Base-by-base conservation (phyloP, 1,140 invertebrate genomes). In the Tetramorium simillimum region DNA sequence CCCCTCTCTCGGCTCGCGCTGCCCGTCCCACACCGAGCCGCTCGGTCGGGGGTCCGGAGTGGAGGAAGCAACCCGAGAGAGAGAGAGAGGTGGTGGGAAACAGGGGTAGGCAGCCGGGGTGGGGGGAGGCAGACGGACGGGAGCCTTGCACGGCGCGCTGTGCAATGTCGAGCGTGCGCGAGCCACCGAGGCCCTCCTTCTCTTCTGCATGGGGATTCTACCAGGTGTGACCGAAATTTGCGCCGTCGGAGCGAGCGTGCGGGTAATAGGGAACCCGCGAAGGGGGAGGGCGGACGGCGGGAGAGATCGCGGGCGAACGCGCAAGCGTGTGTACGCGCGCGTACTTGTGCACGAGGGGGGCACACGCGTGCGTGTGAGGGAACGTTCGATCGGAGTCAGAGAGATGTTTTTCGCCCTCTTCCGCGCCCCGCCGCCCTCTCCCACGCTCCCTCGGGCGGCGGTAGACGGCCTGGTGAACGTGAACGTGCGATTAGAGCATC, bases 141-240 rank as follows among this genome's bases (percentile, higher is more conserved):
- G 82, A 77, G 82, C 24, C 63, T 56, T 60, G 60, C 85, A 86
- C 62, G 51, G 63, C 33, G 37, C 43, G 88, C 53, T 80, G 56
- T 85, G 89, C 89, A 85, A 90, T 85, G 88, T 89, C 85, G 88
- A 87, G 89, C 88, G 88, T 90, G 89, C 88, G 88, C 88, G 67
- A 62, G n/a, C 62, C 56, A 65, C 12, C 69, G 77, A 43, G 33
- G 21, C 9, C 24, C 43, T 37, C n/a, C 51, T 70, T 28, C 18
- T 37, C 43, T 51, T 33, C 46, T 49, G 72, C 85, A 78, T 37
- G 73, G 73, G 51, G 77, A 89, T 89, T 89, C 88, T 90, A 90
- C 88, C 85, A 90, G 89, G 89, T 90, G 89, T 81, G 76, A 89
- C 88, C 88, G 89, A 90, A 90, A 90, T 90, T 86, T 86, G 88